These are phyloP conservation scores for Aepyceros melampus DNA, from an alignment of 2,113 vertebrate genomes.

Conservation along the genomic window DNA sequence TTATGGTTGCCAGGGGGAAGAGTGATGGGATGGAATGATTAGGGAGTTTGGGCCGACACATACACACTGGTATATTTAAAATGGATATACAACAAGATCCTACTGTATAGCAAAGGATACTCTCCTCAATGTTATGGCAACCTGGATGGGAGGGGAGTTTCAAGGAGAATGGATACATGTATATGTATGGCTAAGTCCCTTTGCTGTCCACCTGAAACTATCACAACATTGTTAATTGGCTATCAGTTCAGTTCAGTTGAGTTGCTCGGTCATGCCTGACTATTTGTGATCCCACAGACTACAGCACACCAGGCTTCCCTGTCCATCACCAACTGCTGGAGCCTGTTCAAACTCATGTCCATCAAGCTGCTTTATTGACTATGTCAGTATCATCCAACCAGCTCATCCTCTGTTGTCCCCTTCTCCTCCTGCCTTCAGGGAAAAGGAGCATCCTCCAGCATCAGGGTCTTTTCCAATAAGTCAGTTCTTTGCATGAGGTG, in stretches of 20 bases:
- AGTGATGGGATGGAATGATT: not conserved
- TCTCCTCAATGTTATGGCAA: not conserved
- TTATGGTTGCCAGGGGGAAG: not conserved
- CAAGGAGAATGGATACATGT: not conserved
- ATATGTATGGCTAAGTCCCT: not conserved
- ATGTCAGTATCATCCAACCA: not conserved
- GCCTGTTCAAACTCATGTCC: not conserved
- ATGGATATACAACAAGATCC: not conserved
- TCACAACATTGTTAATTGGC: not conserved
- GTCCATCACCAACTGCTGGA: not conserved
- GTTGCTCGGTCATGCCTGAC: not conserved
- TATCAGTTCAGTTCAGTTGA: not conserved
- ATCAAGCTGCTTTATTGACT: not conserved
- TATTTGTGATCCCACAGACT: not conserved
- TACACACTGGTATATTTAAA: not conserved
- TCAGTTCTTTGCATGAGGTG: not conserved
- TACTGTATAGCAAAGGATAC: not conserved
- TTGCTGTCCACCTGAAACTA: not conserved
- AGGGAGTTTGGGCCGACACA: not conserved
- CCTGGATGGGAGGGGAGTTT: not conserved
- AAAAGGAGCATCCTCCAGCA: not conserved
- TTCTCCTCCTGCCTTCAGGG: not conserved
- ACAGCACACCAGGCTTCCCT: not conserved
- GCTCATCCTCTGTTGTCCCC: not conserved
- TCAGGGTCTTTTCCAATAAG: not conserved